These are phyloP conservation scores for Henicopernis longicauda DNA, from an alignment of 2,113 vertebrate species.

Conservation along the genomic window DNA sequence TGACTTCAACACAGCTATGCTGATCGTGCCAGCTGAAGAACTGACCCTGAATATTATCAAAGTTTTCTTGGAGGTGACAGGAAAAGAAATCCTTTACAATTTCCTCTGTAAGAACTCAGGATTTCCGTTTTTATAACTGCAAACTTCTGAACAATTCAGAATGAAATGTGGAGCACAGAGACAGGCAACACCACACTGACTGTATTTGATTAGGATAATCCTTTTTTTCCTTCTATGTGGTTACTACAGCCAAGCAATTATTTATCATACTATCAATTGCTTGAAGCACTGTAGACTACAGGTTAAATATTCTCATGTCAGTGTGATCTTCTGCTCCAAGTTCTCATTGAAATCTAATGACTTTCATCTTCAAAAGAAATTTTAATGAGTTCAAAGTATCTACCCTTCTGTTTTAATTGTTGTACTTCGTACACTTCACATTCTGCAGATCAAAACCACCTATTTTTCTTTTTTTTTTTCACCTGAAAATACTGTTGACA, in stretches of 20 bases:
- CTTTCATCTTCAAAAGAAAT: slow-evolving; percentile 83
- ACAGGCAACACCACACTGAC: slow-evolving; percentile 72
- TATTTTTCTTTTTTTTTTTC: slow-evolving; percentile 8
- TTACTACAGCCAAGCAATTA: slow-evolving; percentile 85
- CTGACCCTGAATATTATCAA: slow-evolving; percentile 32
- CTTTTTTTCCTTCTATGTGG: slow-evolving; percentile 79
- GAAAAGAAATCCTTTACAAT: slow-evolving; percentile 59
- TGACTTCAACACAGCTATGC: not conserved
- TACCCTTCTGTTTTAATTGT: slow-evolving; percentile 72
- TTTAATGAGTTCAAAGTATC: slow-evolving; percentile 68
- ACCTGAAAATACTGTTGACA: slow-evolving; percentile 2
- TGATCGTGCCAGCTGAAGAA: slow-evolving; percentile 24
- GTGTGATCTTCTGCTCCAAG: slow-evolving; percentile 73
- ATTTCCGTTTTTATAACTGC: slow-evolving; percentile 48
- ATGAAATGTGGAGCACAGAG: slow-evolving; percentile 83
- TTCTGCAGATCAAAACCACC: slow-evolving; percentile 47
- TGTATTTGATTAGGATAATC: slow-evolving; percentile 85
- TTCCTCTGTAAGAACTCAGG: slow-evolving; percentile 40
- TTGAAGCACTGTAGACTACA: slow-evolving; percentile 84
- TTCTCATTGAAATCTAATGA: slow-evolving; percentile 88
- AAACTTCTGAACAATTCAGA: slow-evolving; percentile 19
- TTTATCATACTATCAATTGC: slow-evolving; percentile 90
- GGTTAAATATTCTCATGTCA: slow-evolving; percentile 83
- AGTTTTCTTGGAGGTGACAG: slow-evolving; percentile 42
- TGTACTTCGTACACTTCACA: slow-evolving; percentile 62